Conservation (phyloP, 2,113 vertebrate species). For the Morphnarchus princeps region DNA sequence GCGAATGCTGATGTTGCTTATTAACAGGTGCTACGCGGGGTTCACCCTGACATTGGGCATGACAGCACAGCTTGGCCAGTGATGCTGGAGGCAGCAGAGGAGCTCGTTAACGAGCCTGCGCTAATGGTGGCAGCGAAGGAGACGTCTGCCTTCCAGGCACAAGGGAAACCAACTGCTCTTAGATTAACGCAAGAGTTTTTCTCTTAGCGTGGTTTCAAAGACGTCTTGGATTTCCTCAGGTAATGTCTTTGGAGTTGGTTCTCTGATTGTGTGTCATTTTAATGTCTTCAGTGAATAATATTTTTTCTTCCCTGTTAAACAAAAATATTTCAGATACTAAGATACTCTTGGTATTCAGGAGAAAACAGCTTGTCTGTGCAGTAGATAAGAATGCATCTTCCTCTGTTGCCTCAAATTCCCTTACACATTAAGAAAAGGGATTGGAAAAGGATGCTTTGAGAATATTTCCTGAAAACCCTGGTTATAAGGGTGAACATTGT, state of each 20-base stretch:
- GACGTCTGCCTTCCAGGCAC: not conserved
- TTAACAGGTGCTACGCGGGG: fast-evolving
- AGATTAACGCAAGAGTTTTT: not conserved
- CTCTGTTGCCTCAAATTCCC: not conserved
- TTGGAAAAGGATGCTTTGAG: not conserved
- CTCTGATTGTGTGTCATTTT: not conserved
- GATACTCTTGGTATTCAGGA: not conserved
- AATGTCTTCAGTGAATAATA: not conserved
- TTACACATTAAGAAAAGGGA: not conserved
- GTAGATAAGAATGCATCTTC: not conserved
- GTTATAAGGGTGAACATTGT: fast-evolving
- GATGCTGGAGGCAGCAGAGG: not conserved
- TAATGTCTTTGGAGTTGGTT: not conserved
- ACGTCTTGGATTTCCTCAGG: not conserved
- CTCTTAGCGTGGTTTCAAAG: not conserved
- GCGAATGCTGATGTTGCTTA: not conserved
- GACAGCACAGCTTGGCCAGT: not conserved
- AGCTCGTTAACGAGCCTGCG: not conserved
- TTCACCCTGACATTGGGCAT: fast-evolving
- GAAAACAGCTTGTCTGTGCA: not conserved
- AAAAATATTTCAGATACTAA: not conserved
- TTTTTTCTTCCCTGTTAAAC: not conserved
- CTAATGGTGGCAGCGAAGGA: not conserved
- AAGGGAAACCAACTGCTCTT: not conserved
- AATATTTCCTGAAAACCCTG: not conserved